Base-by-base conservation (phyloP, 2,888 invertebrate genomes). In the Tricholauxania praeusta region DNA sequence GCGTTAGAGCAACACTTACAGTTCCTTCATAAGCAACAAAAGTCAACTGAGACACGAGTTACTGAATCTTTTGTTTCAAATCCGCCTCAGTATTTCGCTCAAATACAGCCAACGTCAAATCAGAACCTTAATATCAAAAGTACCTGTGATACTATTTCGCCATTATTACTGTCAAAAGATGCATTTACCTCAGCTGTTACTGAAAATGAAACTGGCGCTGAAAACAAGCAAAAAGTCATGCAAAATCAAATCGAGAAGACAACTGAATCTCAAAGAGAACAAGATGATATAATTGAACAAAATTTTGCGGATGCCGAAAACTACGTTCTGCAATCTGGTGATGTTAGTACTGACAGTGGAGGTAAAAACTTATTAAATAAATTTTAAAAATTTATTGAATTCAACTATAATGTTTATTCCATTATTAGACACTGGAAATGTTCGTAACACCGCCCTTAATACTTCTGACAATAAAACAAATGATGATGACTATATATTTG, bases 301-400 rank as follows among this genome's bases (percentile, higher is more conserved):
- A 89, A 92, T 79, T 93, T 93, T 79, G 91, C 93, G 73, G 94
- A 94, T 88, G 93, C 93, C n/a, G 93, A 94, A 82, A 93, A 92
- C 82, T 93, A 93, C 82, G 93, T 93, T 72, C 87, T 93, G 78
- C 92, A 92, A 84, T 92, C 92, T 0, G 90, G 90, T 66, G 89
- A 89, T 80, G 89, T 89, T 71, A 84, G 88, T 53, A 78, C 85
- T 78, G 79, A 86, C 82, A 83, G 85, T 80, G 82, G 86, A 81
- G 81, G 74, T 68, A 75, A 70, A 39, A 17, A 1, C 86, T 74
- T 47, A 63, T 75, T 57, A 14, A 14, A n/a, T 57, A 55, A 57
- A 55, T 67, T 48, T 39, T 17, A 15, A 3, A 5, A 65, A 59
- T 1, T 59, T 51, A n/a, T 63, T 53, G 12, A n/a, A 53, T 55